These are phyloP conservation scores for Gyps fulvus DNA, from an alignment of 2,113 vertebrate species.

Conservation along the genomic window DNA sequence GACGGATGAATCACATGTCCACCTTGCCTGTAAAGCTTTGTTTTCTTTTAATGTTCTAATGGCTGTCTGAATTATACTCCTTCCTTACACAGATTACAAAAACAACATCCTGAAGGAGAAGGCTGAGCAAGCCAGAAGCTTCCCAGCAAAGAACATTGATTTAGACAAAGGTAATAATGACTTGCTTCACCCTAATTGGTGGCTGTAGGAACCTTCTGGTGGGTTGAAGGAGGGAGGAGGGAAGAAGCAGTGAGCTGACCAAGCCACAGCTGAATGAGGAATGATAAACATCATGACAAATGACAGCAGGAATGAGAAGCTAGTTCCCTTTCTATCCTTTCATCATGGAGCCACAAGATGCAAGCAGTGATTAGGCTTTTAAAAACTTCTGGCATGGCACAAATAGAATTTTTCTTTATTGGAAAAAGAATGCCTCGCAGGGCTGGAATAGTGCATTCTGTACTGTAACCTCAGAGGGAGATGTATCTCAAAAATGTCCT, in stretches of 20 bases:
- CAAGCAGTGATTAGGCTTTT: slow-evolving; percentile 18
- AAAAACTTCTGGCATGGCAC: neutral
- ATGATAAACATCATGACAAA: neutral
- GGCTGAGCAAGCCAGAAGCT: slow-evolving; percentile 71
- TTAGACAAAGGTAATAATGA: slow-evolving; percentile 86
- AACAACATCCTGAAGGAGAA: slow-evolving; percentile 94
- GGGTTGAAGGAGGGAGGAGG: slow-evolving; percentile 4
- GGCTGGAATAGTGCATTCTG: neutral
- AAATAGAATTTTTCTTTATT: neutral
- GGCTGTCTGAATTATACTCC: neutral
- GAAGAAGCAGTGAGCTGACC: neutral
- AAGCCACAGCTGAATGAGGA: neutral
- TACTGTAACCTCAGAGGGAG: neutral
- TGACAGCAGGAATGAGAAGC: neutral
- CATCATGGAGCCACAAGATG: slow-evolving; percentile 34
- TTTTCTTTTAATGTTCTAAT: neutral
- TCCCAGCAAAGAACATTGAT: slow-evolving; percentile 85
- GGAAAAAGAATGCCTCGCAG: neutral
- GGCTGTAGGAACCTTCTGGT: neutral
- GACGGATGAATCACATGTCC: neutral
- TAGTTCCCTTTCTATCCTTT: slow-evolving; percentile 6
- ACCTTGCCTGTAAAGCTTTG: neutral
- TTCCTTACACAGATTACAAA: slow-evolving; percentile 84
- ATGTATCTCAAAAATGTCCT: neutral
- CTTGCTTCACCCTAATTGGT: neutral